These are phyloP conservation scores for Harpalus rubripes DNA, from an alignment of 2,888 invertebrate species.

Conservation along the genomic window DNA sequence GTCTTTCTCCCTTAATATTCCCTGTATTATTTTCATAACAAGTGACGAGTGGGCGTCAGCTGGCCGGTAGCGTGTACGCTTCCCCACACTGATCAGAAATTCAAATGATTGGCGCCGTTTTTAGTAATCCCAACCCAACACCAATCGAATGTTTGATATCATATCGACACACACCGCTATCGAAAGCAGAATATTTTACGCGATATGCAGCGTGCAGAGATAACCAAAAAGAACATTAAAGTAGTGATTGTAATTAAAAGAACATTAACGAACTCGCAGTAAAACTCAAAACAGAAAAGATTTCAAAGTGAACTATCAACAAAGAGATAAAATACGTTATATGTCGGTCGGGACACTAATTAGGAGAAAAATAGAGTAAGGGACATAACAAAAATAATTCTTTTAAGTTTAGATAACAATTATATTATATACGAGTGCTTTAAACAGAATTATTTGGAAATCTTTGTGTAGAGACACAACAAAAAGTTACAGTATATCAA, in stretches of 20 bases:
- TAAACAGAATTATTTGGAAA: too few species aligned
- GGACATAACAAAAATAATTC: background rate
- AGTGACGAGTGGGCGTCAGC: constrained; percentile 62
- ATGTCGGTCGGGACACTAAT: background rate
- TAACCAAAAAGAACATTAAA: background rate
- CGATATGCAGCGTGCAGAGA: background rate
- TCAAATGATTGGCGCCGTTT: constrained; percentile 55
- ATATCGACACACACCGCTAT: background rate
- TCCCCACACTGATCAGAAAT: constrained; percentile 60
- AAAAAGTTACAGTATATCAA: too few species aligned
- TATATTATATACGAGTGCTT: too few species aligned
- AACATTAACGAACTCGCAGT: background rate
- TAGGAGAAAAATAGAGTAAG: background rate
- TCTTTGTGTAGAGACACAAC: too few species aligned
- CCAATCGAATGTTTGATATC: background rate
- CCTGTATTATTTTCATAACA: constrained; percentile 52
- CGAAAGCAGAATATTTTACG: background rate
- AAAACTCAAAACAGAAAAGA: background rate
- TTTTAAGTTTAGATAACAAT: background rate
- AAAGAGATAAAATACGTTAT: background rate
- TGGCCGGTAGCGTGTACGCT: constrained; percentile 49
- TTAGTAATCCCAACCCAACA: constrained; percentile 43
- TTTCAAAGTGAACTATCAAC: background rate
- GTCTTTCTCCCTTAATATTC: constrained; percentile 38
- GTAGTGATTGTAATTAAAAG: background rate